phyloP scores from a whole-genome alignment of 1,140 invertebrate genomes.

The Vanessa atalanta region DNA sequence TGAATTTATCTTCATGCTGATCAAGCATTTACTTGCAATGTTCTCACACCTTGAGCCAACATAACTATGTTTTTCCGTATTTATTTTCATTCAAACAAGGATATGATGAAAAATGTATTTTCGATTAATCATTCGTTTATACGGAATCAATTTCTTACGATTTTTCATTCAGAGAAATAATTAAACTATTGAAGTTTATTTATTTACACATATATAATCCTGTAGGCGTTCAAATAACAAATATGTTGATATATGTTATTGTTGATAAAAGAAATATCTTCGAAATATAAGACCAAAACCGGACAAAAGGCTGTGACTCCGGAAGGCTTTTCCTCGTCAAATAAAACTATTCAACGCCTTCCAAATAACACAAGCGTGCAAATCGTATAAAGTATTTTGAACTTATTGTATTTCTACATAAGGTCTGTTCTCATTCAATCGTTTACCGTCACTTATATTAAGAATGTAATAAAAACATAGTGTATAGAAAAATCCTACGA shows the following conservation, averaged over 20 bases:
- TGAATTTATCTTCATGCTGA: too few species aligned
- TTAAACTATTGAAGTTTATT: too few species aligned
- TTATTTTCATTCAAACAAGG: too few species aligned
- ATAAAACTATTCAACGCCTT: not conserved
- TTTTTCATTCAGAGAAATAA: too few species aligned
- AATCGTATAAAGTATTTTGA: not conserved
- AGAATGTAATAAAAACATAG: constrained; percentile 1
- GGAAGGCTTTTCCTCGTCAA: constrained; percentile 21
- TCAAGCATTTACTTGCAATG: too few species aligned
- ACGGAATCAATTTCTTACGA: too few species aligned
- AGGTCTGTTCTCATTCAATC: not conserved
- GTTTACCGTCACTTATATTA: not conserved
- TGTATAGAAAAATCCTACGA: constrained; percentile 9
- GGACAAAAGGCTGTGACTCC: constrained; percentile 12
- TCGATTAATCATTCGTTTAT: too few species aligned
- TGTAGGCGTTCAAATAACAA: not conserved
- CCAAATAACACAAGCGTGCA: not conserved
- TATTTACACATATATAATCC: not conserved
- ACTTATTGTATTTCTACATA: not conserved
- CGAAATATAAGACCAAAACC: constrained; percentile 16
- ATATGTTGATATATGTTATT: constrained; percentile 17
- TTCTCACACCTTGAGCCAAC: too few species aligned
- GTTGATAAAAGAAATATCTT: constrained; percentile 15
- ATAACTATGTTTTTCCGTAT: too few species aligned
- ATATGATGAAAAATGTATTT: too few species aligned